Evolutionary conservation across 2,888 invertebrate genomes (phyloP).

Genomic region (Harmothoe impar): DNA sequence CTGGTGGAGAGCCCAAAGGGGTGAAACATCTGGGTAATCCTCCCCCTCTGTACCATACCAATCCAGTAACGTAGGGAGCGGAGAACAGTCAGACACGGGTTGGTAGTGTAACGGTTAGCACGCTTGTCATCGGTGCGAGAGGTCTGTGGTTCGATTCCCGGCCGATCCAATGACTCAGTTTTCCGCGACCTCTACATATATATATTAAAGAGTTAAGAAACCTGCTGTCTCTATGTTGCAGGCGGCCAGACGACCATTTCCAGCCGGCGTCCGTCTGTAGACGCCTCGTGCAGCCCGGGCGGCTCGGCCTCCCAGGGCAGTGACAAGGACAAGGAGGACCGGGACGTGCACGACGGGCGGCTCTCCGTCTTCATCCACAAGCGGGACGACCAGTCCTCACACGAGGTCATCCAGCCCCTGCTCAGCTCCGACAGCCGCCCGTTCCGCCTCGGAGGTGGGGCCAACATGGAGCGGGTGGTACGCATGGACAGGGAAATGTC

Average conservation of each 20-base stretch:
- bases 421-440: slow-evolving; percentile 80
- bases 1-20: no score
- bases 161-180: no score
- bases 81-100: no score
- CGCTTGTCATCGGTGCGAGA: no score
- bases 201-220: no score
- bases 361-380: slow-evolving; percentile 83
- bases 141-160: no score
- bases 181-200: no score
- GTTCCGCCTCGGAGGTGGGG: slow-evolving; percentile 77
- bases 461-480: slow-evolving; percentile 81
- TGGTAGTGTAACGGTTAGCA: no score
- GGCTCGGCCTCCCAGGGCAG: slow-evolving; percentile 50
- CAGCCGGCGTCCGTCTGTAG: slow-evolving; percentile 78
- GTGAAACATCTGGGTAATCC: no score
- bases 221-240: slow-evolving; percentile 63
- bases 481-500: slow-evolving; percentile 81
- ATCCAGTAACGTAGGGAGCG: no score
- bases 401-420: slow-evolving; percentile 82
- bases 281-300: slow-evolving; percentile 64
- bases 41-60: no score
- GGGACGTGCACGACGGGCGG: slow-evolving; percentile 79
- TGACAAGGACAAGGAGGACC: slow-evolving; percentile 79
- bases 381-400: slow-evolving; percentile 81
- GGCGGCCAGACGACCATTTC: slow-evolving; percentile 80